phyloP scores from a whole-genome alignment of 2,113 vertebrate species.

The Halichoeres trimaculatus region DNA sequence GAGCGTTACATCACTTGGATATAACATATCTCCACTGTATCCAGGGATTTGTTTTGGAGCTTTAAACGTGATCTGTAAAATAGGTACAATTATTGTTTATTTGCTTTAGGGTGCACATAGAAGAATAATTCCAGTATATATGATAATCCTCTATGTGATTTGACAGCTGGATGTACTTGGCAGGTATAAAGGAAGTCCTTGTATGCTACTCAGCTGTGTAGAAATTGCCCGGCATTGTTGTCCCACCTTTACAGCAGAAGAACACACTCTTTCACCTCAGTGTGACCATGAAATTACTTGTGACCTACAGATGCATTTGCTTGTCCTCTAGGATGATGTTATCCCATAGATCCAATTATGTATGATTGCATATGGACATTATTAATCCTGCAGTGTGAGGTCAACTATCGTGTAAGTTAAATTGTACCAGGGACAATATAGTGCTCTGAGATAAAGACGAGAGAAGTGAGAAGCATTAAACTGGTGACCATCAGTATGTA shows the following conservation, averaged over 20 bases:
- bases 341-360: conserved; percentile 35
- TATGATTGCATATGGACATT: conserved; percentile 29
- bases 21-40: too few relatives aligned
- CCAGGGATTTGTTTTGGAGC: too few relatives aligned
- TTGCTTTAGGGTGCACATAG: not conserved
- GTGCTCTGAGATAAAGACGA: not conserved
- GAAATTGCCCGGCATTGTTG: not conserved
- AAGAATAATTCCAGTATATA: not conserved
- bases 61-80: not conserved
- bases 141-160: not conserved
- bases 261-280: conserved; percentile 43
- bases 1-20: not conserved
- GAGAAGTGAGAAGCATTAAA: conserved; percentile 5
- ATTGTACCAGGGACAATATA: conserved; percentile 40
- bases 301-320: conserved; percentile 14
- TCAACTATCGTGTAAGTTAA: conserved; percentile 18
- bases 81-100: not conserved
- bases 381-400: conserved; percentile 17
- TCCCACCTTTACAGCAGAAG: not conserved
- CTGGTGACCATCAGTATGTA: not conserved
- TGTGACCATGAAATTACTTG: conserved; percentile 7
- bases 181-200: not conserved
- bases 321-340: conserved; percentile 26
- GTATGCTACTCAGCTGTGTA: not conserved
- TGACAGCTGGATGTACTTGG: not conserved